Percentiles rank a stretch among this genome's conserved stretches.
Evolutionary conservation across 2,113 vertebrate species (phyloP).

Genomic region (Oryzias celebensis): DNA sequence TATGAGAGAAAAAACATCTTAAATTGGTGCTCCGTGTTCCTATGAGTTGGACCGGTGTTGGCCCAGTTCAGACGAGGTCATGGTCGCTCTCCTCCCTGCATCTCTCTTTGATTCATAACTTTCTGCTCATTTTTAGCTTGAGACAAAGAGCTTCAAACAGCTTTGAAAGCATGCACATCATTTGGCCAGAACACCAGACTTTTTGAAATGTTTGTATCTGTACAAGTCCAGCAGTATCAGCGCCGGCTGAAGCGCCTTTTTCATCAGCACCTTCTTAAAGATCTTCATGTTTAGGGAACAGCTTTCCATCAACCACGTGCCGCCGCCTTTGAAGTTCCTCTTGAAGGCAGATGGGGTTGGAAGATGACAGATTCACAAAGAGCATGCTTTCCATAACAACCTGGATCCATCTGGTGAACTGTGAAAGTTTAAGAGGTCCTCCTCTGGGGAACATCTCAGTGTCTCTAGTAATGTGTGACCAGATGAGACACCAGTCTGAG

Average conservation of each 20-base stretch:
- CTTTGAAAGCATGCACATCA: neutral
- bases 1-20: slow-evolving; percentile 19
- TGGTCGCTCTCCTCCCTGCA: slow-evolving; percentile 31
- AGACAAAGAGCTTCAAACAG: slow-evolving; percentile 6
- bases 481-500: slow-evolving; percentile 41
- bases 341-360: slow-evolving; percentile 16
- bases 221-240: neutral
- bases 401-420: slow-evolving; percentile 60
- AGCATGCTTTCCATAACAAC: slow-evolving; percentile 55
- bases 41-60: slow-evolving; percentile 37
- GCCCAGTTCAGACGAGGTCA: slow-evolving; percentile 52
- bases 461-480: slow-evolving; percentile 51
- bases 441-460: slow-evolving; percentile 59
- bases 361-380: slow-evolving; percentile 48
- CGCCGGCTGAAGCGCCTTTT: neutral
- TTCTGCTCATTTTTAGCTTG: slow-evolving; percentile 5
- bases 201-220: too few species aligned
- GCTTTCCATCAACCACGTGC: slow-evolving; percentile 28
- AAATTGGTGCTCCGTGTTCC: slow-evolving; percentile 62
- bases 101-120: neutral
- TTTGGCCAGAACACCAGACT: too few species aligned
- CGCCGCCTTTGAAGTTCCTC: slow-evolving; percentile 36
- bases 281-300: slow-evolving; percentile 16
- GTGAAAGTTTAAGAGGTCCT: slow-evolving; percentile 55
- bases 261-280: slow-evolving; percentile 4